Evolutionary conservation across 2,797 vertebrate species (phyloP), one percentile per base, ranked within the genome.

Genomic region (Trachurus trachurus): DNA sequence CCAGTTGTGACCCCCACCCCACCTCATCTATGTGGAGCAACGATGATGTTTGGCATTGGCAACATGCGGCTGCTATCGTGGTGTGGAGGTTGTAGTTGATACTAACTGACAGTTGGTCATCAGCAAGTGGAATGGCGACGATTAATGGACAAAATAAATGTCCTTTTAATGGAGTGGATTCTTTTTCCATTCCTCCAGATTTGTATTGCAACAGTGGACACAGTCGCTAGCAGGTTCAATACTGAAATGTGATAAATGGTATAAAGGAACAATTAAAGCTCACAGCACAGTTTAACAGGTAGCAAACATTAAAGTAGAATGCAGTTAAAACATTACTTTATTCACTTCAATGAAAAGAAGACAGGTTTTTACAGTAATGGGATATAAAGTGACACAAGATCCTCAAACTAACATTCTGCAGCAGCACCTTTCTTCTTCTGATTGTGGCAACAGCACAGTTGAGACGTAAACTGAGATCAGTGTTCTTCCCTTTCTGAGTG

Each of bases 91-190:
- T 50, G 52, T 44, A 76, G 78, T 71, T 74, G 58, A 82, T 68
- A 54, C 58, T 17, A 85, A 78, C 66, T 47, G 81, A 85, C 73
- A 57, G 80, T 69, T 76, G 81, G 64, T 21, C 52, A 65, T 42
- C 69, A 26, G 22, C 70, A 84, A n/a, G 6, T 49, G 40, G 50
- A 62, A 84, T 56, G 59, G 54, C 79, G 15, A 60, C 1, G 60
- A 61, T 5, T n/a, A 58, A 62, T 10, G 19, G n/a, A 34, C 19
- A 54, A 26, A 66, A 58, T 5, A 57, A 17, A 8, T 9, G 37
- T 34, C 9, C 6, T 52, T 52, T 12, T 4, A 8, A 37, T 64
- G 5, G 0, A 8, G 1, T 64, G 5, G 0, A 3, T 22, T 45
- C 29, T 44, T 12, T 26, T 22, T 37, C 34, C 34, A 37, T 37